Evolutionary conservation across 2,113 vertebrate genomes (phyloP).

Genomic region (Platichthys flesus): DNA sequence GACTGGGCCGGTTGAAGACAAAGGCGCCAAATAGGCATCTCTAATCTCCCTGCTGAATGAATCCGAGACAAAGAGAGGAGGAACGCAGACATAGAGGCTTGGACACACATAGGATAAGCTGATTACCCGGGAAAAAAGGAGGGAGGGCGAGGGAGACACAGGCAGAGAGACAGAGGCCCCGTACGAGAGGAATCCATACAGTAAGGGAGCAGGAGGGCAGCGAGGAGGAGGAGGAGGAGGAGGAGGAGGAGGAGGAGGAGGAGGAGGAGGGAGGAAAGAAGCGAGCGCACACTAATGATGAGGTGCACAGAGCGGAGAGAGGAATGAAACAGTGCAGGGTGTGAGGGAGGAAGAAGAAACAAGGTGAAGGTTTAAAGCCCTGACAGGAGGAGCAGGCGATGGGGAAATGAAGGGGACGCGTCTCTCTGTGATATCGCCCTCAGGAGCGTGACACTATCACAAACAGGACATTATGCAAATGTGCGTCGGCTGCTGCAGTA

Average conservation of each 20-base stretch:
- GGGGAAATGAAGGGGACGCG: slow-evolving; percentile 59
- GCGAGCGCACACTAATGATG: slow-evolving; percentile 55
- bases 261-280: not conserved
- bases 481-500: slow-evolving; percentile 19
- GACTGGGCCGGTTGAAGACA: slow-evolving; percentile 68
- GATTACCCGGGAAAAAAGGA: slow-evolving; percentile 68
- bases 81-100: slow-evolving; percentile 77
- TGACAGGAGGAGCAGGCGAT: slow-evolving; percentile 29
- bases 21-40: slow-evolving; percentile 81
- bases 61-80: slow-evolving; percentile 79
- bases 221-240: slow-evolving; percentile 30
- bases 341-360: slow-evolving; percentile 3
- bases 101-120: slow-evolving; percentile 84
- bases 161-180: slow-evolving; percentile 52
- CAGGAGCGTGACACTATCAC: slow-evolving; percentile 48
- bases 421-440: slow-evolving; percentile 66
- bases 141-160: slow-evolving; percentile 53
- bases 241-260: slow-evolving; percentile 34
- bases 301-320: slow-evolving; percentile 53
- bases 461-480: slow-evolving; percentile 74
- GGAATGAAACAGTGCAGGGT: slow-evolving; percentile 21
- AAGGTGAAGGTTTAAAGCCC: slow-evolving; percentile 37
- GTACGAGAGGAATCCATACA: slow-evolving; percentile 65
- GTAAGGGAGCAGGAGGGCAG: slow-evolving; percentile 44
- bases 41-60: slow-evolving; percentile 86